A percentile compares a stretch with the other conserved stretches of the same genome.
Conservation (phyloP, 2,797 vertebrate species). For the Spea hammondii region DNA sequence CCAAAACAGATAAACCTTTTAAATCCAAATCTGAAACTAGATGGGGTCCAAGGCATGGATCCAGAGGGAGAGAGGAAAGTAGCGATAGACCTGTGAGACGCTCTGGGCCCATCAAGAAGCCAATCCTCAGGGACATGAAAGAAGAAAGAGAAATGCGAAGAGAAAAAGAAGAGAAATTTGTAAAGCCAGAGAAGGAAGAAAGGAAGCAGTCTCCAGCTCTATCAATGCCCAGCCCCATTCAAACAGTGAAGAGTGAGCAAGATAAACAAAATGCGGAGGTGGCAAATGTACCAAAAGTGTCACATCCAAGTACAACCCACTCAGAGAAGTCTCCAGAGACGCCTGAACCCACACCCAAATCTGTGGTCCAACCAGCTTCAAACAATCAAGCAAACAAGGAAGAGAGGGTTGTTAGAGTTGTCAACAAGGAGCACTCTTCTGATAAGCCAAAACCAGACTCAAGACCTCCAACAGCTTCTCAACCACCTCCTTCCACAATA, state of each 20-base stretch:
- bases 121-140: slow-evolving; percentile 95
- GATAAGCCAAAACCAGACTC: slow-evolving; percentile 81
- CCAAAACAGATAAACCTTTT: slow-evolving; percentile 86
- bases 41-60: slow-evolving; percentile 86
- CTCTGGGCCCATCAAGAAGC: slow-evolving; percentile 97
- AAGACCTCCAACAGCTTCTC: slow-evolving; percentile 51
- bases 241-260: slow-evolving; percentile 66
- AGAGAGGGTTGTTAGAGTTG: slow-evolving; percentile 80
- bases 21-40: slow-evolving; percentile 92
- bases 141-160: slow-evolving; percentile 93
- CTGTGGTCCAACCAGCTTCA: slow-evolving; percentile 35
- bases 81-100: slow-evolving; percentile 86
- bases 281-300: slow-evolving; percentile 50
- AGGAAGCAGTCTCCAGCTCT: slow-evolving; percentile 67
- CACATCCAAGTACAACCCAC: slow-evolving; percentile 56
- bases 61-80: slow-evolving; percentile 83
- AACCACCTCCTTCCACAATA: slow-evolving; percentile 13
- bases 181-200: slow-evolving; percentile 72
- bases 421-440: slow-evolving; percentile 63
- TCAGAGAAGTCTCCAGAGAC: slow-evolving; percentile 54
- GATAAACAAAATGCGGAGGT: slow-evolving; percentile 62
- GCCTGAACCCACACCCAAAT: slow-evolving; percentile 59
- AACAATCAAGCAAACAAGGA: slow-evolving; percentile 66
- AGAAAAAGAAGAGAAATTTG: slow-evolving; percentile 80
- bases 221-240: slow-evolving; percentile 61